Conservation (phyloP, 2,888 invertebrate species). For the Folsomia manolachei region DNA sequence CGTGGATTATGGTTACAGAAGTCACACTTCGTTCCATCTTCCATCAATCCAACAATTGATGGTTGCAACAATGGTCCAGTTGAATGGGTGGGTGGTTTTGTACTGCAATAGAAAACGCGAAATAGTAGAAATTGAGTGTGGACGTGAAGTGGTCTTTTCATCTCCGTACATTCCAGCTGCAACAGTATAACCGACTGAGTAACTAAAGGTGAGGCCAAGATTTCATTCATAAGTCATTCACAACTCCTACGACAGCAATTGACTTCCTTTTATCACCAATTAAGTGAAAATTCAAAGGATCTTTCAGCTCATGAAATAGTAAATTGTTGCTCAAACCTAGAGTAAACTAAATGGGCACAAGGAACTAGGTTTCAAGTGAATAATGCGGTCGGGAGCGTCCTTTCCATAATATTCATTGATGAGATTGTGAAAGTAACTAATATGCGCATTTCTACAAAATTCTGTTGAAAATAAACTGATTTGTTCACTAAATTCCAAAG, state of each 20-base stretch:
- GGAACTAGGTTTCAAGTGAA: too few relatives aligned
- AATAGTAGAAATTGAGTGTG: slow-evolving; percentile 12
- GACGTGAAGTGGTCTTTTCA: slow-evolving; percentile 12
- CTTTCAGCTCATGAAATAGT: background rate
- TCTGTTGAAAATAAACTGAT: too few relatives aligned
- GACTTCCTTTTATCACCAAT: slow-evolving; percentile 13
- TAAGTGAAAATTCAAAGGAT: slow-evolving; percentile 5
- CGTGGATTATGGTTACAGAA: too few relatives aligned
- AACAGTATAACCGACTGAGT: background rate
- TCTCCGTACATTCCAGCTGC: background rate
- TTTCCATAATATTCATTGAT: too few relatives aligned
- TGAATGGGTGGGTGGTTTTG: background rate
- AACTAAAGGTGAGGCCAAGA: background rate
- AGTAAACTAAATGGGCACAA: too few relatives aligned
- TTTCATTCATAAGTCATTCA: slow-evolving; percentile 4
- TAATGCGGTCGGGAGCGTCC: too few relatives aligned
- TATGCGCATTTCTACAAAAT: too few relatives aligned
- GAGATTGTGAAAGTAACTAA: too few relatives aligned
- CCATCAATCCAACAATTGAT: slow-evolving; percentile 3
- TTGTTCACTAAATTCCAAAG: too few relatives aligned
- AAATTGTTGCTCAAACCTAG: too few relatives aligned
- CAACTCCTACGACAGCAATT: background rate
- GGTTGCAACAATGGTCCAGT: background rate
- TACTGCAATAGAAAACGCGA: slow-evolving; percentile 1
- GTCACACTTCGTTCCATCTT: too few relatives aligned